phyloP scores from a whole-genome alignment of 2,113 vertebrate genomes.

The Phaethornis superciliosus region DNA sequence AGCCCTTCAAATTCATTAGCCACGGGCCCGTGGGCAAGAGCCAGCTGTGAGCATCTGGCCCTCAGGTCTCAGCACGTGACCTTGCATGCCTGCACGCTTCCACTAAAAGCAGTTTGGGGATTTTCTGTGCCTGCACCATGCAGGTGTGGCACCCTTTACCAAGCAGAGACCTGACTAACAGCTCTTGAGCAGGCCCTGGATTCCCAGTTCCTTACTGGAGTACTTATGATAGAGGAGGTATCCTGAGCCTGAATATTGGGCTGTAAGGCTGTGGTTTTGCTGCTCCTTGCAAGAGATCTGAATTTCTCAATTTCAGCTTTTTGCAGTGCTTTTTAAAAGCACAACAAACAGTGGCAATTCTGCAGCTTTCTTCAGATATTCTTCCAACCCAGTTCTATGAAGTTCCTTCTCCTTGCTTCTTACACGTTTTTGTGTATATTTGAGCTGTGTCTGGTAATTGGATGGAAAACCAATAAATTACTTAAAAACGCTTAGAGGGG shows the following conservation, averaged over 20 bases:
- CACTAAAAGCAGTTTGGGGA: neutral
- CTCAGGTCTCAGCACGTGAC: neutral
- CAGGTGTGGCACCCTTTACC: neutral
- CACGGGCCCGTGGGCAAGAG: neutral
- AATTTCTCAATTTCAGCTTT: neutral
- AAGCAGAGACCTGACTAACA: neutral
- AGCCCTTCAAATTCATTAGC: slow-evolving; percentile 4
- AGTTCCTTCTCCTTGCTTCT: neutral
- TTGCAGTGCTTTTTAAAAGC: neutral
- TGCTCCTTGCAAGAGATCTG: neutral
- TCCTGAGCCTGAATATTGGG: neutral
- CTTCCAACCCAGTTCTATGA: neutral
- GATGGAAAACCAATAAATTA: neutral
- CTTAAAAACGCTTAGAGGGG: neutral
- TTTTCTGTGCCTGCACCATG: neutral
- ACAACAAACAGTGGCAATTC: neutral
- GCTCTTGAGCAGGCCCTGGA: neutral
- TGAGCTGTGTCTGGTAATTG: neutral
- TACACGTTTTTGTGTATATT: neutral
- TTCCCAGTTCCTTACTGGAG: neutral
- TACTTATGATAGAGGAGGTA: neutral
- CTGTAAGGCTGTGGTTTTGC: neutral
- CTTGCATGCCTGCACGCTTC: neutral
- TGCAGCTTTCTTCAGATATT: neutral
- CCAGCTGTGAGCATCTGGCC: slow-evolving; percentile 50